These are phyloP conservation scores for Ceramica pisi DNA, from an alignment of 2,888 invertebrate species.

Conservation along the genomic window DNA sequence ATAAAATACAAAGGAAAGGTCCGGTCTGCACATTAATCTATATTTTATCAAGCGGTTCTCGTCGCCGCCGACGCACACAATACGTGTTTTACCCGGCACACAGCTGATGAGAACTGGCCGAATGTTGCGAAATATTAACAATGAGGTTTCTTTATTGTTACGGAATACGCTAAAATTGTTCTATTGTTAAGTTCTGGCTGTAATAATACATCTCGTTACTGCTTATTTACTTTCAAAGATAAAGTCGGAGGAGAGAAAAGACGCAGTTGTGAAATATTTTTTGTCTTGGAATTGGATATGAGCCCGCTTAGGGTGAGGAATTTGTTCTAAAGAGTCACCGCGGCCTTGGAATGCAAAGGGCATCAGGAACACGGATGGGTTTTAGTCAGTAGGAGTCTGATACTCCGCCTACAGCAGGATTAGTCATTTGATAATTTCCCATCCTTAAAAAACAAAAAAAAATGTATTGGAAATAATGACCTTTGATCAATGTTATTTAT, in stretches of 20 bases:
- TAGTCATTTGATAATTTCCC: too few species aligned
- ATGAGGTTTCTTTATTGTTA: slow-evolving; percentile 30
- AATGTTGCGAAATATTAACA: slow-evolving; percentile 59
- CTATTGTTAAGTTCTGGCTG: slow-evolving; percentile 43
- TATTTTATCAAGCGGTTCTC: slow-evolving; percentile 41
- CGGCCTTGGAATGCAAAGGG: too few species aligned
- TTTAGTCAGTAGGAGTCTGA: too few species aligned
- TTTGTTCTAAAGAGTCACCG: too few species aligned
- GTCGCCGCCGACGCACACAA: slow-evolving; percentile 42
- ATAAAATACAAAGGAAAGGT: background rate
- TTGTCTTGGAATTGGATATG: background rate
- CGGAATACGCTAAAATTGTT: slow-evolving; percentile 29
- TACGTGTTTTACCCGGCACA: slow-evolving; percentile 31
- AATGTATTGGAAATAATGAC: slow-evolving; percentile 20
- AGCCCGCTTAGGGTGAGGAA: too few species aligned
- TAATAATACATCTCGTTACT: slow-evolving; percentile 5
- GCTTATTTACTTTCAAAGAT: slow-evolving; percentile 1
- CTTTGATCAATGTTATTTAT: slow-evolving; percentile 31
- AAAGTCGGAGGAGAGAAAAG: background rate
- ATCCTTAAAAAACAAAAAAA: too few species aligned
- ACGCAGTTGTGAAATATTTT: slow-evolving; percentile 1
- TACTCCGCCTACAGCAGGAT: too few species aligned
- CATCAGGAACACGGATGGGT: too few species aligned
- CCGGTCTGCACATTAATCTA: slow-evolving; percentile 53
- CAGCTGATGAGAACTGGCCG: slow-evolving; percentile 45